phyloP scores from a whole-genome alignment of 2,113 vertebrate species.

The Clarias gariepinus region DNA sequence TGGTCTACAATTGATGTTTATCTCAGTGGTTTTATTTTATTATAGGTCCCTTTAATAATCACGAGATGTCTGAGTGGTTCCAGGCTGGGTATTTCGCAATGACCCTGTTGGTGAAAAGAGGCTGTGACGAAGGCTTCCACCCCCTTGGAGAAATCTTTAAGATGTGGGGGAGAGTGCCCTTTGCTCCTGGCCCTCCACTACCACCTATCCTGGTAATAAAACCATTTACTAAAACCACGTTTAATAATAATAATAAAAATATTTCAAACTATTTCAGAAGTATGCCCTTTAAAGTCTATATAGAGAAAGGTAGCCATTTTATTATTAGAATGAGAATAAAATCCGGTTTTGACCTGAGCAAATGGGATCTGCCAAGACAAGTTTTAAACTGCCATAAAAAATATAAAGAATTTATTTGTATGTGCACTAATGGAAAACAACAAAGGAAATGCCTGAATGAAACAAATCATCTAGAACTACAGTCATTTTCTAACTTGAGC shows the following conservation, averaged over 20 bases:
- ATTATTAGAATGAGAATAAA: neutral
- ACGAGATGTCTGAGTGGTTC: constrained; percentile 98
- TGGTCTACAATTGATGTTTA: neutral
- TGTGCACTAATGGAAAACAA: neutral
- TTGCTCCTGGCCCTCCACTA: constrained; percentile 84
- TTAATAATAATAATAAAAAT: neutral
- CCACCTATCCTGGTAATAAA: constrained; percentile 84
- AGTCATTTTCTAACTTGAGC: neutral
- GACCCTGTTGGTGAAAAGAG: constrained; percentile 93
- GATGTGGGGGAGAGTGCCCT: constrained; percentile 96
- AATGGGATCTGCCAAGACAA: neutral
- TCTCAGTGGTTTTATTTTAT: neutral
- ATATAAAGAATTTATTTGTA: neutral
- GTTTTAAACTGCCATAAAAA: neutral
- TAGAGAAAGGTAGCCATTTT: neutral
- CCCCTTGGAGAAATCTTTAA: constrained; percentile 95
- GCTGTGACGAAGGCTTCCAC: constrained; percentile 95
- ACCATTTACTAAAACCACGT: neutral
- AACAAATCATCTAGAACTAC: neutral
- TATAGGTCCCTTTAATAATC: constrained; percentile 94
- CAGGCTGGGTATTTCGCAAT: constrained; percentile 98
- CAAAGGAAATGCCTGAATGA: neutral
- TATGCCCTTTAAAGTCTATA: neutral
- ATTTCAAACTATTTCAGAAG: neutral
- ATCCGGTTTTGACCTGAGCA: neutral